A percentile compares a stretch with the other conserved stretches of the same genome.
These are phyloP conservation scores for Trypoxylus dichotomus DNA, from an alignment of 1,140 invertebrate species.

Conservation along the genomic window DNA sequence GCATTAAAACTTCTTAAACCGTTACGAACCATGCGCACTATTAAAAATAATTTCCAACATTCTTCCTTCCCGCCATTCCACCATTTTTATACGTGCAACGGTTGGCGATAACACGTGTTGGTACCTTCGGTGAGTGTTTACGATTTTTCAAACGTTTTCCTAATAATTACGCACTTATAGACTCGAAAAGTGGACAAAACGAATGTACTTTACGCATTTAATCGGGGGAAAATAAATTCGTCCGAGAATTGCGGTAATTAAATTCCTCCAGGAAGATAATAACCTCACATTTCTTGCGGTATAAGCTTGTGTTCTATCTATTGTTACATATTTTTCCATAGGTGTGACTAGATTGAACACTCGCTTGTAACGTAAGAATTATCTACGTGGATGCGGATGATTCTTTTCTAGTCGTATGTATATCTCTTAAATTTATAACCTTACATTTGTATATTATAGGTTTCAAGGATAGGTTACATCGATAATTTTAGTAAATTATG, in stretches of 20 bases:
- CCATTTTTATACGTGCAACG: conserved; percentile 23
- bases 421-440: background rate
- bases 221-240: background rate
- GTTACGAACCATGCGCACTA: conserved; percentile 22
- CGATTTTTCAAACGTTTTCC: background rate
- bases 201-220: background rate
- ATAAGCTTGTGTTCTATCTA: conserved; percentile 51
- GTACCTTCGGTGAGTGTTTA: background rate
- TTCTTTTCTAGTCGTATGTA: background rate
- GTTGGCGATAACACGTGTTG: conserved; percentile 20
- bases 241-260: background rate
- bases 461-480: too few species aligned
- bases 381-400: background rate
- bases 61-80: conserved; percentile 17
- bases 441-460: background rate
- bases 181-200: background rate
- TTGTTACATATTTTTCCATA: conserved; percentile 44
- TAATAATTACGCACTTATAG: background rate
- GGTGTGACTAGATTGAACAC: conserved; percentile 53
- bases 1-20: background rate
- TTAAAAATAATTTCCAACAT: background rate
- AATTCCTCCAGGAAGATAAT: background rate
- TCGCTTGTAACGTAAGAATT: conserved; percentile 47
- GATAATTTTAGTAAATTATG: background rate
- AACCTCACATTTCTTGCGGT: conserved; percentile 37